These are phyloP conservation scores for Drosophila hamatofila DNA, from an alignment of 2,888 invertebrate species.

Conservation along the genomic window DNA sequence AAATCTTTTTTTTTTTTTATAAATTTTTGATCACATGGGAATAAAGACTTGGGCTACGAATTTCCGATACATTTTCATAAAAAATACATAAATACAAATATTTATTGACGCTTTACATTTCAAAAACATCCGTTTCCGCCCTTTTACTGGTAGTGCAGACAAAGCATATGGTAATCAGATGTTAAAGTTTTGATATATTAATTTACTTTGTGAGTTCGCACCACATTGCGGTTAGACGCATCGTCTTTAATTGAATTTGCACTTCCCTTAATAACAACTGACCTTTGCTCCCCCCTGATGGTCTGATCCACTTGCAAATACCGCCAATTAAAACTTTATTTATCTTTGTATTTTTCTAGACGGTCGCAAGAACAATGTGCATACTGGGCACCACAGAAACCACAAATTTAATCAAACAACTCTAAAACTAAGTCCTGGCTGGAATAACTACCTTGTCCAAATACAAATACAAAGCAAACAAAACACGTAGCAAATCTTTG, in stretches of 20 bases:
- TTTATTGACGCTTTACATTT: constrained; percentile 13
- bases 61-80: background rate
- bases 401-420: constrained; percentile 74
- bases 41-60: background rate
- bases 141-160: background rate
- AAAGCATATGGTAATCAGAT: constrained; percentile 29
- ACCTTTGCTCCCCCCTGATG: background rate
- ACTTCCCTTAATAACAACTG: constrained; percentile 31
- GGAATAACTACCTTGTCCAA: constrained; percentile 39
- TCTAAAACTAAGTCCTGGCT: constrained; percentile 42
- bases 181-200: constrained; percentile 1
- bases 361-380: background rate
- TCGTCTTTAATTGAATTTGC: constrained; percentile 49
- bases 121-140: constrained; percentile 40
- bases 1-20: too few relatives aligned
- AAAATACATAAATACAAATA: background rate
- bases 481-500: constrained; percentile 48
- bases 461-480: constrained; percentile 16
- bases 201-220: constrained; percentile 8
- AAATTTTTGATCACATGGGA: background rate
- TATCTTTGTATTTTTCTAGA: constrained; percentile 38
- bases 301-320: constrained; percentile 35
- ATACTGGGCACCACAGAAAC: constrained; percentile 42
- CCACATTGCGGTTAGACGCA: constrained; percentile 16
- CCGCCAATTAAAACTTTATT: constrained; percentile 73